Percentiles rank a stretch among this genome's conserved stretches.
Evolutionary conservation across 1,140 invertebrate genomes (phyloP).

Genomic region (Teleogryllus occipitalis): DNA sequence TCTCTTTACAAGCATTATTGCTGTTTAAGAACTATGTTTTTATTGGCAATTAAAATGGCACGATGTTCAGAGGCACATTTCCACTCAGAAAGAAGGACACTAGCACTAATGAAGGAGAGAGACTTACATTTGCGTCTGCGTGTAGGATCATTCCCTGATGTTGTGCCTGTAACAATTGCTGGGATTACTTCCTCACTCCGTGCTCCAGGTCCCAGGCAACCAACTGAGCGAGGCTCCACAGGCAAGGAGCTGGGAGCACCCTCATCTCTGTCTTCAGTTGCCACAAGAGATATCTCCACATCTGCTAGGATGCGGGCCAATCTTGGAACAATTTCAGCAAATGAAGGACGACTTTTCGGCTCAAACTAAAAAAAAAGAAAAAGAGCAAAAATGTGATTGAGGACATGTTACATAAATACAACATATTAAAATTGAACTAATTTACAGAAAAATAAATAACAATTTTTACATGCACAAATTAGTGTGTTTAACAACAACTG

Average conservation of each 20-base stretch:
- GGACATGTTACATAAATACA: too few species aligned
- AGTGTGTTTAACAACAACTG: too few species aligned
- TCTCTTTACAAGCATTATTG: too few species aligned
- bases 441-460: too few species aligned
- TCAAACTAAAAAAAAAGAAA: conserved; percentile 57
- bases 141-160: conserved; percentile 12
- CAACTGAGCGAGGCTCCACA: conserved; percentile 27
- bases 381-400: background rate
- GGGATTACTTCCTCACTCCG: conserved; percentile 26
- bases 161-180: background rate
- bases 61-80: background rate
- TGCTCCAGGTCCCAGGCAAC: conserved; percentile 36
- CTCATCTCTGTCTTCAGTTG: conserved; percentile 13
- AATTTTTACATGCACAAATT: too few species aligned
- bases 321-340: conserved; percentile 63
- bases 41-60: background rate
- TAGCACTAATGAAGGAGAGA: background rate
- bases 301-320: conserved; percentile 45
- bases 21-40: too few species aligned
- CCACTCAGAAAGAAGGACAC: background rate
- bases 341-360: conserved; percentile 72
- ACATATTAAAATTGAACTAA: too few species aligned
- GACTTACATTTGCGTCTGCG: conserved; percentile 21
- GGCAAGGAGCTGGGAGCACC: background rate
- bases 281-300: conserved; percentile 30